These are phyloP conservation scores for Sebastes matsubarae DNA, from an alignment of 2,797 vertebrate genomes.

Conservation along the genomic window DNA sequence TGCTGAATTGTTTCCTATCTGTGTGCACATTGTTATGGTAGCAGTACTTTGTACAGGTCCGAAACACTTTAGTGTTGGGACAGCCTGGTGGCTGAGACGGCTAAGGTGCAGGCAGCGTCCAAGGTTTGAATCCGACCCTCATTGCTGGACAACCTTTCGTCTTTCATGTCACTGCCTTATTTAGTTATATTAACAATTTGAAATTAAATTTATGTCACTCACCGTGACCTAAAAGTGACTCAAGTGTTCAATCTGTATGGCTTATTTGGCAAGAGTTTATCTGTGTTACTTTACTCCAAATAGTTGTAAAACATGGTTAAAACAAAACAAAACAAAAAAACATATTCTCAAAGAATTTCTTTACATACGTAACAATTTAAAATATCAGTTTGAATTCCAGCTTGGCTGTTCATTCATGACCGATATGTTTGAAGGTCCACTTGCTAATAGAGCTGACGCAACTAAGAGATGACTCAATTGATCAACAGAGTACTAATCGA, in stretches of 20 bases:
- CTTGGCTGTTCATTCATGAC: neutral
- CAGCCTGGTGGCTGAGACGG: neutral
- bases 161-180: neutral
- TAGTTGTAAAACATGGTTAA: neutral
- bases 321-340: neutral
- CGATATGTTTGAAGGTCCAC: neutral
- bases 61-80: neutral
- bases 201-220: neutral
- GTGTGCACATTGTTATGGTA: neutral
- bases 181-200: neutral
- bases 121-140: neutral
- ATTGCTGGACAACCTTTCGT: neutral
- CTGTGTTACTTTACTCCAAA: neutral
- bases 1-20: neutral
- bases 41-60: neutral
- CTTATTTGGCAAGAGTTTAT: slow-evolving; percentile 9
- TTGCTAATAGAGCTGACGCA: neutral
- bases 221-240: slow-evolving; percentile 17
- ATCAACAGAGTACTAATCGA: neutral
- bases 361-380: neutral
- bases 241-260: neutral
- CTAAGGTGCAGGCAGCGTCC: neutral
- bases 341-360: neutral
- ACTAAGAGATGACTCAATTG: neutral
- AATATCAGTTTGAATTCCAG: neutral